These are phyloP conservation scores for Triplophysa yarkandensis DNA, from an alignment of 2,797 vertebrate species.

Conservation along the genomic window DNA sequence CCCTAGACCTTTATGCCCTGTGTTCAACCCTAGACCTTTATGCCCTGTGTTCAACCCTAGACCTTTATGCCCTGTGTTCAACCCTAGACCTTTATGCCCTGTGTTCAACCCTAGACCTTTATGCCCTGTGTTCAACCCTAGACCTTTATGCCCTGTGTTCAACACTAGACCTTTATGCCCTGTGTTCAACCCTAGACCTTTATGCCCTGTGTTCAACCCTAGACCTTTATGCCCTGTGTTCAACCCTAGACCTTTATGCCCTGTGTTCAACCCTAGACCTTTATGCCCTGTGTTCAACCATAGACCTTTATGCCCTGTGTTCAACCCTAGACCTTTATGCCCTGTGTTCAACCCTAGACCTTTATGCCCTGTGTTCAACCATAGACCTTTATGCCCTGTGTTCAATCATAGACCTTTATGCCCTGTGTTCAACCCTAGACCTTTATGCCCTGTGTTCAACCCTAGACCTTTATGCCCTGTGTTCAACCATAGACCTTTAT, in stretches of 20 bases:
- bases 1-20: not conserved
- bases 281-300: too few species aligned
- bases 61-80: not conserved
- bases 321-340: too few species aligned
- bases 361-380: too few species aligned
- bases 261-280: not conserved
- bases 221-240: not conserved
- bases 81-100: too few species aligned
- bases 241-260: too few species aligned
- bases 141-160: too few species aligned
- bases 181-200: not conserved
- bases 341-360: not conserved
- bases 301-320: not conserved
- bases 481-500: not conserved
- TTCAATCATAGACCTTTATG: too few species aligned
- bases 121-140: not conserved
- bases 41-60: not conserved
- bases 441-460: too few species aligned
- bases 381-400: not conserved
- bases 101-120: not conserved
- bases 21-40: not conserved
- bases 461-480: not conserved
- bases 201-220: too few species aligned
- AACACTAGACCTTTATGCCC: not conserved
- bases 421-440: not conserved